A percentile compares a stretch with the other conserved stretches of the same genome.
Conservation (phyloP, 2,113 vertebrate genomes). For the Pseudorasbora parva region DNA sequence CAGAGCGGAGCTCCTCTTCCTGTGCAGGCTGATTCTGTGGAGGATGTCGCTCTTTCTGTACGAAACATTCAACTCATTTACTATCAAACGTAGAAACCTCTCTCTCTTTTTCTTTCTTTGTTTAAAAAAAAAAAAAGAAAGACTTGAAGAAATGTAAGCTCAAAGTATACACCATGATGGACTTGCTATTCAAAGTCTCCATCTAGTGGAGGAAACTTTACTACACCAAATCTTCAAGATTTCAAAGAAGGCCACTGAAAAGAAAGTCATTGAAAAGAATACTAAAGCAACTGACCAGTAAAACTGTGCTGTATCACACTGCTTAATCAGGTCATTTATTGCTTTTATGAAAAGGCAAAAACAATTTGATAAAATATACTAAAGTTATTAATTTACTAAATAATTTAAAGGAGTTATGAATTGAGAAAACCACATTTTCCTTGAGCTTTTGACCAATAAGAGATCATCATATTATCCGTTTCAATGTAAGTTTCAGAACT, state of each 20-base stretch:
- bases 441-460: too few species aligned
- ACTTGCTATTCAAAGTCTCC: background rate
- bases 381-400: background rate
- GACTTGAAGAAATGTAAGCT: background rate
- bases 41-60: slow-evolving; percentile 83
- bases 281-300: too few species aligned
- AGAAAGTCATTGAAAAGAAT: background rate
- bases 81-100: background rate
- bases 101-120: background rate
- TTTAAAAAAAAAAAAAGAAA: too few species aligned
- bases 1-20: slow-evolving; percentile 83
- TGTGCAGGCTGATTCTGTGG: slow-evolving; percentile 83
- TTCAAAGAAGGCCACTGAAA: background rate
- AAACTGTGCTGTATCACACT: too few species aligned
- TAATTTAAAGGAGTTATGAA: too few species aligned
- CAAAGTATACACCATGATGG: background rate
- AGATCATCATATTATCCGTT: too few species aligned
- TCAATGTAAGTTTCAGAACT: too few species aligned
- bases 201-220: slow-evolving; percentile 3
- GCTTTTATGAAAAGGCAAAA: background rate
- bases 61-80: slow-evolving; percentile 20
- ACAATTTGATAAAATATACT: background rate
- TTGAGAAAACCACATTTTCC: too few species aligned
- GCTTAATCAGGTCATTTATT: too few species aligned
- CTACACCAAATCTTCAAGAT: background rate